Percentiles rank a stretch among this genome's conserved stretches.
Evolutionary conservation across 2,113 vertebrate species (phyloP).

Genomic region (Gasterosteus nipponicus): DNA sequence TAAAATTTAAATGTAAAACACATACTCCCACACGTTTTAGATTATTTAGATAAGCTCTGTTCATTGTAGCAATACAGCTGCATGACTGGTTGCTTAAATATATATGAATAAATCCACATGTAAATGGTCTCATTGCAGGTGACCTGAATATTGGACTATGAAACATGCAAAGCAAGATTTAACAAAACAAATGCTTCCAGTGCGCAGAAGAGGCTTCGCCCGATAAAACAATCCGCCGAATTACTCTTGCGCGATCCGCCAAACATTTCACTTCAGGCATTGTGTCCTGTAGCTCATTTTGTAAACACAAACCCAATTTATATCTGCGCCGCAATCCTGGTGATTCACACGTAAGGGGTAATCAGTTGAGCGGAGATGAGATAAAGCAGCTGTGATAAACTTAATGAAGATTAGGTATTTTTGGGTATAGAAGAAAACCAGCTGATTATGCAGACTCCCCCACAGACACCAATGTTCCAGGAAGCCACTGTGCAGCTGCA

Average conservation of each 20-base stretch:
- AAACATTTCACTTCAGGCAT: slow-evolving; percentile 47
- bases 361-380: slow-evolving; percentile 60
- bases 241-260: slow-evolving; percentile 37
- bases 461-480: slow-evolving; percentile 34
- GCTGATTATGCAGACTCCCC: slow-evolving; percentile 65
- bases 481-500: slow-evolving; percentile 46
- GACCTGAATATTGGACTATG: slow-evolving; percentile 59
- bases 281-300: slow-evolving; percentile 57
- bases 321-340: slow-evolving; percentile 45
- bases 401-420: slow-evolving; percentile 73
- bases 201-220: slow-evolving; percentile 37
- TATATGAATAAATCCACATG: background rate
- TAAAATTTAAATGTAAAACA: slow-evolving; percentile 49
- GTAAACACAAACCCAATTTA: slow-evolving; percentile 66
- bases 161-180: slow-evolving; percentile 58
- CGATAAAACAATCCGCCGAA: slow-evolving; percentile 54
- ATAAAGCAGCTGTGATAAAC: slow-evolving; percentile 54
- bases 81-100: slow-evolving; percentile 12
- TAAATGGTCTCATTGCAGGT: slow-evolving; percentile 29
- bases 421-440: slow-evolving; percentile 49
- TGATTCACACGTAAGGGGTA: slow-evolving; percentile 63
- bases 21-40: slow-evolving; percentile 40
- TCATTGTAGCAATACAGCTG: slow-evolving; percentile 27
- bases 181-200: slow-evolving; percentile 41
- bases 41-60: slow-evolving; percentile 43